Percentiles rank a stretch among this genome's conserved stretches.
These are phyloP conservation scores for Leiothrix lutea DNA, from an alignment of 2,113 vertebrate genomes.

Conservation along the genomic window DNA sequence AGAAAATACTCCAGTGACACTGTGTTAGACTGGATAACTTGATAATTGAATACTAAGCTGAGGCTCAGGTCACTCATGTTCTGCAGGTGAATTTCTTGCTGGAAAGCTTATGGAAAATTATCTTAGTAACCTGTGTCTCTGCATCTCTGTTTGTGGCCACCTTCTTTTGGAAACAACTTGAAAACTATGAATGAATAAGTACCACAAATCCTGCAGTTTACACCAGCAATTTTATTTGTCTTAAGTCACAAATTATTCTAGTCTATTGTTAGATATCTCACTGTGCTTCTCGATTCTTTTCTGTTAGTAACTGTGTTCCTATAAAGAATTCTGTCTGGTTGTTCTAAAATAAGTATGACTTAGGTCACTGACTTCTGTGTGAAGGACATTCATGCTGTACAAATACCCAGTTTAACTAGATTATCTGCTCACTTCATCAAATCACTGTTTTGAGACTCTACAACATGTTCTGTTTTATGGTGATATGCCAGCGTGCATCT, in stretches of 20 bases:
- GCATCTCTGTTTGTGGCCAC: not conserved
- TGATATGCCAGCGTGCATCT: slow-evolving; percentile 17
- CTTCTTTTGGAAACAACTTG: not conserved
- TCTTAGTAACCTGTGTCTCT: not conserved
- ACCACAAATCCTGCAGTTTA: not conserved
- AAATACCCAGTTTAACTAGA: slow-evolving; percentile 42
- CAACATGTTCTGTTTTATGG: slow-evolving; percentile 29
- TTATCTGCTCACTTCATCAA: slow-evolving; percentile 35
- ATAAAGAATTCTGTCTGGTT: not conserved
- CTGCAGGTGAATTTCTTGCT: not conserved
- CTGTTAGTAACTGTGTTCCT: not conserved
- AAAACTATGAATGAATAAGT: not conserved
- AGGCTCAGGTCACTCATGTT: not conserved
- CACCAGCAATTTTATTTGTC: not conserved
- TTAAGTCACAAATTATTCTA: not conserved
- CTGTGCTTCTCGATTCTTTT: not conserved
- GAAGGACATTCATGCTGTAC: slow-evolving; percentile 29
- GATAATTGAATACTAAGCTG: not conserved
- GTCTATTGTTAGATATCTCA: not conserved
- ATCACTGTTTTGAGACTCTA: slow-evolving; percentile 29
- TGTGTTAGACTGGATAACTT: not conserved
- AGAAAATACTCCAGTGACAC: not conserved
- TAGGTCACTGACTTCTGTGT: slow-evolving; percentile 8
- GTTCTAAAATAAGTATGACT: not conserved
- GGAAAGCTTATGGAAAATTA: not conserved